These are phyloP conservation scores for Euglossa dilemma DNA, from an alignment of 1,140 invertebrate genomes.

Conservation along the genomic window DNA sequence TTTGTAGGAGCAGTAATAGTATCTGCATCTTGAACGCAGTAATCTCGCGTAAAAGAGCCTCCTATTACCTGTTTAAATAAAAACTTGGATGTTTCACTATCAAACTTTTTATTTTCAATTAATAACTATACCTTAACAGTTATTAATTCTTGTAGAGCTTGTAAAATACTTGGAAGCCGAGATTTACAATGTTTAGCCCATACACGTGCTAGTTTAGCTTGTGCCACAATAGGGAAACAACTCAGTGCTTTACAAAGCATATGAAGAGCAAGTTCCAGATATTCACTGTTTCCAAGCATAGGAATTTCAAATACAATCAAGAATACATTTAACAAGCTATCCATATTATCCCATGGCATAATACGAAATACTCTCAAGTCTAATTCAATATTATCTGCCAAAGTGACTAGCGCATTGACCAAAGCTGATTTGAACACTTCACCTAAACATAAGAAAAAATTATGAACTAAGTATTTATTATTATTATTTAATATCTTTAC, in stretches of 20 bases:
- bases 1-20: constrained; percentile 91
- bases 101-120: neutral
- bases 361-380: constrained; percentile 86
- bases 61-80: constrained; percentile 86
- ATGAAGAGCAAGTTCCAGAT: constrained; percentile 91
- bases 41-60: constrained; percentile 88
- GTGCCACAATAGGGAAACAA: constrained; percentile 88
- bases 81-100: neutral
- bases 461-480: neutral
- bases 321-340: constrained; percentile 88
- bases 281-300: constrained; percentile 90
- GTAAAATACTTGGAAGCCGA: constrained; percentile 88
- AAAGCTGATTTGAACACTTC: constrained; percentile 88
- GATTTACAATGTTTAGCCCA: constrained; percentile 90
- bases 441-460: constrained; percentile 70
- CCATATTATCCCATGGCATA: constrained; percentile 77
- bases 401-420: constrained; percentile 89
- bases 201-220: constrained; percentile 90
- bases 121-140: constrained; percentile 84
- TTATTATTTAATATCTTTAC: neutral
- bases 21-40: constrained; percentile 92
- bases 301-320: constrained; percentile 95
- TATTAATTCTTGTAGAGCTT: constrained; percentile 93
- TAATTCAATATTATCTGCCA: constrained; percentile 89
- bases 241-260: constrained; percentile 91